Evolutionary conservation across 1,140 invertebrate species (phyloP).

Genomic region (Meloidogyne hapla): DNA sequence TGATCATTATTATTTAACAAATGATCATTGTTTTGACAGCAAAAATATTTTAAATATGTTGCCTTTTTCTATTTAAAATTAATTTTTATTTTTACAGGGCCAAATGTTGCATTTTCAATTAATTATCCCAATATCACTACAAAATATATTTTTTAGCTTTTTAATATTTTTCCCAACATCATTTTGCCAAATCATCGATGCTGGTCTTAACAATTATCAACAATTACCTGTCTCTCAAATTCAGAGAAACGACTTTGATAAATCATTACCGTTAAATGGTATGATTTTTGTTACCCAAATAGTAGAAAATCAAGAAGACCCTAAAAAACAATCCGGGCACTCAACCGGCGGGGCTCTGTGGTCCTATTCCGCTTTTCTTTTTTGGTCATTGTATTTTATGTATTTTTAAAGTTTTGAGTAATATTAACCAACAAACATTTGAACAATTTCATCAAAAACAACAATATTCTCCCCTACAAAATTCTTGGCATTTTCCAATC

Average conservation of each 20-base stretch:
- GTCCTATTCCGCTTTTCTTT: background rate
- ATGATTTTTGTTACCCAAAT: too few relatives aligned
- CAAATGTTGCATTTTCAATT: background rate
- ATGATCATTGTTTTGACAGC: too few relatives aligned
- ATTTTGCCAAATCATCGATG: background rate
- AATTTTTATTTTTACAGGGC: background rate
- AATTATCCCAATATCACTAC: background rate
- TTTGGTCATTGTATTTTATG: background rate
- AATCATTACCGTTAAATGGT: background rate
- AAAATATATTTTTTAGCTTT: background rate
- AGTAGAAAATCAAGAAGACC: too few relatives aligned
- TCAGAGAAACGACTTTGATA: background rate
- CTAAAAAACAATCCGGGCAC: too few relatives aligned
- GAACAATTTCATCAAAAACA: background rate
- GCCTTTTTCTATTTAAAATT: too few relatives aligned
- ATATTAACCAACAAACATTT: background rate
- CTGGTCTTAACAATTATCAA: background rate
- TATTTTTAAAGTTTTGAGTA: background rate
- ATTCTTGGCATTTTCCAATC: background rate
- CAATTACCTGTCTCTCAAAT: background rate
- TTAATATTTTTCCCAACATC: background rate
- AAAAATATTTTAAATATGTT: too few relatives aligned
- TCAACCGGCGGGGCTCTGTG: too few relatives aligned
- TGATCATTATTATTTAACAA: background rate
- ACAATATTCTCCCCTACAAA: background rate